Percentiles rank a stretch among this genome's conserved stretches.
Conservation (phyloP, 2,797 vertebrate species). For the Enteromius unitaeniatus region DNA sequence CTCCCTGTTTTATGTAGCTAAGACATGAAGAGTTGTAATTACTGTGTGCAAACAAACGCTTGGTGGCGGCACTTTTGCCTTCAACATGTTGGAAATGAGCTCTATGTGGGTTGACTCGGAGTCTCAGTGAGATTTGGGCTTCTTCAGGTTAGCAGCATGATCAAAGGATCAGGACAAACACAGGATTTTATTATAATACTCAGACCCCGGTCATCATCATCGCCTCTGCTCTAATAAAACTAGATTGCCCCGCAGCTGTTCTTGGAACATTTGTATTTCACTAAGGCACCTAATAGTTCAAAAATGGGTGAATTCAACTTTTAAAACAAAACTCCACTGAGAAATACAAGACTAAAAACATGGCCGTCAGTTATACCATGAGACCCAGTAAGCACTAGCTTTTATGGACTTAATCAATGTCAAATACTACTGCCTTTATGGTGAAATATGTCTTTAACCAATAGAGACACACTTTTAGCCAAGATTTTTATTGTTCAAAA, state of each 20-base stretch:
- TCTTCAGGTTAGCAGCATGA: background rate
- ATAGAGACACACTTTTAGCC: background rate
- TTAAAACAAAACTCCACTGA: background rate
- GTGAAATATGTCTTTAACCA: background rate
- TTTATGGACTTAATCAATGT: background rate
- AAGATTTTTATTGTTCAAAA: too few relatives aligned
- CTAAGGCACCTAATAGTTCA: background rate
- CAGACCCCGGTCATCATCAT: constrained; percentile 3
- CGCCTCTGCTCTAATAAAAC: constrained; percentile 18
- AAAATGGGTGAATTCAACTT: background rate
- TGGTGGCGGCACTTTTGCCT: background rate
- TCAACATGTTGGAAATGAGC: background rate
- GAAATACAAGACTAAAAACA: constrained; percentile 2
- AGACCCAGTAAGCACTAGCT: background rate
- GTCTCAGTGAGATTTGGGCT: background rate
- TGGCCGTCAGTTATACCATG: background rate
- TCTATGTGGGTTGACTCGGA: background rate
- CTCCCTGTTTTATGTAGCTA: background rate
- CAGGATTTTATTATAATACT: background rate
- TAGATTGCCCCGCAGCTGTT: constrained; percentile 20
- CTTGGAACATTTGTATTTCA: constrained; percentile 7
- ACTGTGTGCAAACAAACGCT: background rate
- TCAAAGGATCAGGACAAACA: constrained; percentile 10
- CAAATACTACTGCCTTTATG: background rate
- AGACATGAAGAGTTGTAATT: background rate